Base-by-base conservation (phyloP, 1,140 invertebrate genomes). In the Apis florea region DNA sequence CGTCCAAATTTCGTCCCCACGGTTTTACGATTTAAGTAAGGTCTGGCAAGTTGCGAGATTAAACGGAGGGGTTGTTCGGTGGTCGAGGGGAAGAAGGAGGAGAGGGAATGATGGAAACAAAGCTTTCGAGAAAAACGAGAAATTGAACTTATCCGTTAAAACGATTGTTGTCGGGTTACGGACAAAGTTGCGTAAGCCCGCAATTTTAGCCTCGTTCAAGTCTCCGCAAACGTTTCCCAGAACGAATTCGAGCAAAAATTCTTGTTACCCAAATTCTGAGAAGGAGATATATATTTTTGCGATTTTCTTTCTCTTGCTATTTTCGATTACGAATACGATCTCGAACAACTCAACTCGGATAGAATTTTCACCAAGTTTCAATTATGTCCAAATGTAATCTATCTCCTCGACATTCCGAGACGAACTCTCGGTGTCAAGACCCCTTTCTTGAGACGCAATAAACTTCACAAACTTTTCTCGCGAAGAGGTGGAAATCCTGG, bases 41-140 rank as follows among this genome's bases (percentile, higher is more conserved):
- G 71, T 66, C 61, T 79, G 59, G 51, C 67, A 77, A 72, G 51
- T 63, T 85, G 26, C 51, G 26, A 80, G 58, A 85, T 85, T 82
- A 82, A 75, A 58, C 61, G 40, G 56, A 70, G 56, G 8, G 69
- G 26, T 4, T 11, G 3, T 31, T 2, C 1, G 31, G 1, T 31
- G 31, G 31, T 31, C 31, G 31, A 31, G 31, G 31, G 3, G 4
- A 5, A 6, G 4, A 5, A 40, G 31, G 31, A 5, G 24, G 9
- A 24, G n/a, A 11, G 47, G 56, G 24, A 63, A 63, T 63, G 49
- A 63, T 72, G 26, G 68, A 63, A 72, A 79, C 47, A 63, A 70
- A 61, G 54, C 13, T 51, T 40, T 17, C 13, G 21, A 40, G 40
- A 69, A 17, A 26, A 61, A 59, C n/a, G 49, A 51, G 76, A 70